Base-by-base conservation (phyloP, 2,113 vertebrate genomes). In the Phrynosoma platyrhinos region DNA sequence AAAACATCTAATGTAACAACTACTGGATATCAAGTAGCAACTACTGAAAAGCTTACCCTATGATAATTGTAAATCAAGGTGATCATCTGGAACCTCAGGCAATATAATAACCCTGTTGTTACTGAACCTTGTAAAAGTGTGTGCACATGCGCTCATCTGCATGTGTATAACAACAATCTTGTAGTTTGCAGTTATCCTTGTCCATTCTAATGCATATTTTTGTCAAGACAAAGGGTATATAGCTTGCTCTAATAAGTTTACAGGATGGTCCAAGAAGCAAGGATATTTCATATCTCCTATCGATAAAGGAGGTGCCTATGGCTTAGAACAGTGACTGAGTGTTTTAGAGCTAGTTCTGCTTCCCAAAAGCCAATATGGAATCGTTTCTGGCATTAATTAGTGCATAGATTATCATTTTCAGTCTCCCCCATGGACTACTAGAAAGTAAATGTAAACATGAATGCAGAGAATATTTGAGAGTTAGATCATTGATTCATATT, bases 371-470 rank as follows among this genome's bases (percentile, higher is more conserved):
- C 74, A 78, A 78, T 69, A 69, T 69, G 62, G 80, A 88, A 55
- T 53, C 23, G 64, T 78, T 83, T 62, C 72, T 83, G 47, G 6
- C 42, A 77, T 58, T 69, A 76, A 78, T n/a, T 88, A 27, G 52
- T 68, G 66, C 47, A 83, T 83, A 55, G 81, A 84, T 88, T 88
- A 88, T 47, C 87, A 69, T 71, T 88, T 25, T n/a, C 64, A 40
- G 20, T 84, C 72, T 72, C n/a, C 66, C n/a, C 40, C 14, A 40
- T 69, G 64, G 62, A n/a, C 32, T 78, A 47, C 30, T 78, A 55
- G 23, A 77, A 16, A 66, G 64, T 78, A 0, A 47, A 9, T 27
- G 32, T 36, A 71, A 58, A 25, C n/a, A 79, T 75, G 32, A 79
- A 79, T 79, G 9, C 27, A 78, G 4, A 79, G 66, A 42, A 71